Percentiles rank a stretch among this genome's conserved stretches.
Evolutionary conservation across 2,113 vertebrate genomes (phyloP).

Genomic region (Haemorhous mexicanus): DNA sequence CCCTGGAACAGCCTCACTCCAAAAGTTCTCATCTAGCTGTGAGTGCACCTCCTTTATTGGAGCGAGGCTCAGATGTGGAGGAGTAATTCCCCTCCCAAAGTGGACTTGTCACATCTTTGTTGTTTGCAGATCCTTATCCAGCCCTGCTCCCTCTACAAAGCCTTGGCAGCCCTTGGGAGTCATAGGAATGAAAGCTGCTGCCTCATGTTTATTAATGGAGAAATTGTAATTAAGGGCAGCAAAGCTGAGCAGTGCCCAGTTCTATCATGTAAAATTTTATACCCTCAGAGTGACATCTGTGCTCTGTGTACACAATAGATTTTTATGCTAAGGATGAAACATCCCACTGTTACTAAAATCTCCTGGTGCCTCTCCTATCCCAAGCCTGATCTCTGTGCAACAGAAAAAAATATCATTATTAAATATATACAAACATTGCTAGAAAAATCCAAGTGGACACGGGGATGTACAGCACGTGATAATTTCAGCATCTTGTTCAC

Average conservation of each 20-base stretch:
- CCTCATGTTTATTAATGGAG: neutral
- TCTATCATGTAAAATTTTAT: neutral
- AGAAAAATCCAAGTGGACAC: neutral
- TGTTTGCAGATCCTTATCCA: neutral
- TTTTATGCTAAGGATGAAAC: neutral
- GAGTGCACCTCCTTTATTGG: accelerated
- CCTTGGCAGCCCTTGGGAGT: neutral
- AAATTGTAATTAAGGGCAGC: neutral
- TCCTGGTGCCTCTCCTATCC: neutral
- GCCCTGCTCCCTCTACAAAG: neutral
- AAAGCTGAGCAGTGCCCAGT: neutral
- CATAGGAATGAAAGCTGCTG: neutral
- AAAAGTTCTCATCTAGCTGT: neutral
- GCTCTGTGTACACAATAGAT: neutral
- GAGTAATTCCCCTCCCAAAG: neutral
- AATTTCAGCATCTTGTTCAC: neutral
- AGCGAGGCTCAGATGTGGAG: neutral
- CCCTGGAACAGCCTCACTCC: neutral
- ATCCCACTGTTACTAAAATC: neutral
- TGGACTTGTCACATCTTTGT: neutral
- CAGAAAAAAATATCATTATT: neutral
- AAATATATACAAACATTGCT: neutral
- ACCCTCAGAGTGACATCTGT: neutral
- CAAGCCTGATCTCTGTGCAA: neutral
- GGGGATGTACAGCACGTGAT: neutral